Conservation (phyloP, 1,140 invertebrate species). For the Tachypleus tridentatus region DNA sequence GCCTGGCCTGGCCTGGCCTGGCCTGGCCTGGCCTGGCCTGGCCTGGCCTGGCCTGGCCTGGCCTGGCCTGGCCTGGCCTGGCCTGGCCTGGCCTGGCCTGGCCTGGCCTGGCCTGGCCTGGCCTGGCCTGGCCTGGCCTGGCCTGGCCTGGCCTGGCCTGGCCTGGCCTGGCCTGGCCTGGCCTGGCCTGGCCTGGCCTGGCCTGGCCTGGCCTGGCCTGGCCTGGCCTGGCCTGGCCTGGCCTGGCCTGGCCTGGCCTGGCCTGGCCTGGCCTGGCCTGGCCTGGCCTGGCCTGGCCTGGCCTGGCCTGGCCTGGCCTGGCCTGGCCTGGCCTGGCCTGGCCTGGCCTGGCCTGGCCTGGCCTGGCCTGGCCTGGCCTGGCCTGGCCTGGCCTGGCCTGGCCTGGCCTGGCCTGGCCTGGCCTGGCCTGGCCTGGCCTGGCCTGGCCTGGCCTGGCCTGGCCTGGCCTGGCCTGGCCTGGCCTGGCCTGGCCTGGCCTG, state of each 20-base stretch:
- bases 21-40: constrained; percentile 20
- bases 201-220: constrained; percentile 18
- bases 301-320: constrained; percentile 18
- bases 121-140: constrained; percentile 23
- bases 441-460: constrained; percentile 18
- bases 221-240: constrained; percentile 18
- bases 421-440: constrained; percentile 18
- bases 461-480: constrained; percentile 18
- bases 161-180: constrained; percentile 19
- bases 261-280: constrained; percentile 18
- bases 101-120: constrained; percentile 22
- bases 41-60: constrained; percentile 21
- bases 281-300: constrained; percentile 18
- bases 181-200: constrained; percentile 18
- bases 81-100: constrained; percentile 25
- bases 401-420: constrained; percentile 18
- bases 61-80: constrained; percentile 17
- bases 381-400: constrained; percentile 18
- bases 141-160: constrained; percentile 25
- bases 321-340: constrained; percentile 18
- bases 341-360: constrained; percentile 18
- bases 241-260: constrained; percentile 18
- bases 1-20: constrained; percentile 25
- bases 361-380: constrained; percentile 18
- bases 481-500: constrained; percentile 18